These are phyloP conservation scores for Lamellibrachia columna DNA, from an alignment of 2,888 invertebrate species.

Conservation along the genomic window DNA sequence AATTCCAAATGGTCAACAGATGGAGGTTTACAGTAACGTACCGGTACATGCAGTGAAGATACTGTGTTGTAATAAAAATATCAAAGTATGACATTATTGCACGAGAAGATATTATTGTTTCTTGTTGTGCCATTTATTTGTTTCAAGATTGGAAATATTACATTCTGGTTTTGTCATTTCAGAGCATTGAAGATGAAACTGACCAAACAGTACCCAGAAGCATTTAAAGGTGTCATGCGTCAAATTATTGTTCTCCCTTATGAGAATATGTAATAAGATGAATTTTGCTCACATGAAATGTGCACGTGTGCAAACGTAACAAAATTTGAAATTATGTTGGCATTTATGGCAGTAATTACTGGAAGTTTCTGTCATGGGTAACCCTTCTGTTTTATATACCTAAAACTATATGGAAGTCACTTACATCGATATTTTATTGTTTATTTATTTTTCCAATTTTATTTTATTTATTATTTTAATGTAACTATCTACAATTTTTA, in stretches of 20 bases:
- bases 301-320: too few species aligned
- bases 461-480: too few species aligned
- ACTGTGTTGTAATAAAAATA: background rate
- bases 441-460: too few species aligned
- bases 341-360: too few species aligned
- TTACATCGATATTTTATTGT: too few species aligned
- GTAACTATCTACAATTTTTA: too few species aligned
- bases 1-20: too few species aligned
- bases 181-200: constrained; percentile 34
- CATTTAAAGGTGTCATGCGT: constrained; percentile 32
- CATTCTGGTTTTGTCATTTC: constrained; percentile 14
- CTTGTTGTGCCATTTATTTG: background rate
- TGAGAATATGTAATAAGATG: background rate
- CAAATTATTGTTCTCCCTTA: background rate
- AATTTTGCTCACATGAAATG: background rate
- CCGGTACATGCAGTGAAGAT: background rate
- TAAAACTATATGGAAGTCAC: too few species aligned
- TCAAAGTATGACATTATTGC: background rate
- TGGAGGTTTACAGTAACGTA: too few species aligned
- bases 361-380: too few species aligned
- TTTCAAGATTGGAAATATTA: background rate
- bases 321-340: too few species aligned
- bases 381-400: too few species aligned
- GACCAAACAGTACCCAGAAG: constrained; percentile 33
- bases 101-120: background rate